Percentiles rank a stretch among this genome's conserved stretches.
phyloP scores from a whole-genome alignment of 2,113 vertebrate genomes.

The Labrus mixtus region DNA sequence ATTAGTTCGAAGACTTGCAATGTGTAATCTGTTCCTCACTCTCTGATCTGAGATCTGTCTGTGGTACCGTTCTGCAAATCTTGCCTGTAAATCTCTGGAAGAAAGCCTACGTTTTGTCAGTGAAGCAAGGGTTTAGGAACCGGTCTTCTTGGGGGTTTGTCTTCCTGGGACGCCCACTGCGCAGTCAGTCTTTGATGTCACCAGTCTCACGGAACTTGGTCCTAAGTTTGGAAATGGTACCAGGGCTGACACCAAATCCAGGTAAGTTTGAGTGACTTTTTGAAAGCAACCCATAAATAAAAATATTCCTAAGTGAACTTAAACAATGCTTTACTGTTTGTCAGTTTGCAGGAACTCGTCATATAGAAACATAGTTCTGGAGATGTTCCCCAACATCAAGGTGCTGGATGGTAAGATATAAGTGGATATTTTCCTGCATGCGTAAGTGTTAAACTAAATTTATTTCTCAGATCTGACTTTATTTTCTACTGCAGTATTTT shows the following conservation, averaged over 20 bases:
- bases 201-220: too few species aligned
- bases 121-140: too few species aligned
- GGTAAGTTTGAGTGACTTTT: conserved; percentile 62
- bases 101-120: too few species aligned
- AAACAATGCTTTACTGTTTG: conserved; percentile 6
- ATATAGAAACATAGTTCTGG: conserved; percentile 82
- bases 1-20: too few species aligned
- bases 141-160: too few species aligned
- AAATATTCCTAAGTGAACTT: conserved; percentile 40
- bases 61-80: too few species aligned
- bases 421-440: background rate
- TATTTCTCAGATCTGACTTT: background rate
- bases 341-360: conserved; percentile 84
- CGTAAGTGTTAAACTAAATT: background rate
- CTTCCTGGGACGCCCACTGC: too few species aligned
- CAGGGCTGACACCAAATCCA: conserved; percentile 77
- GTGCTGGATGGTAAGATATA: conserved; percentile 86
- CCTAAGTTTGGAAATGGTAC: too few species aligned
- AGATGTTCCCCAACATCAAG: conserved; percentile 88
- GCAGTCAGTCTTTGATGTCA: too few species aligned
- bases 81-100: too few species aligned
- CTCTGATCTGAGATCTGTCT: too few species aligned
- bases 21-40: too few species aligned
- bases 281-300: background rate
- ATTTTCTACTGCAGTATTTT: background rate